Conservation (phyloP, 2,113 vertebrate genomes). For the Glaucidium brasilianum region DNA sequence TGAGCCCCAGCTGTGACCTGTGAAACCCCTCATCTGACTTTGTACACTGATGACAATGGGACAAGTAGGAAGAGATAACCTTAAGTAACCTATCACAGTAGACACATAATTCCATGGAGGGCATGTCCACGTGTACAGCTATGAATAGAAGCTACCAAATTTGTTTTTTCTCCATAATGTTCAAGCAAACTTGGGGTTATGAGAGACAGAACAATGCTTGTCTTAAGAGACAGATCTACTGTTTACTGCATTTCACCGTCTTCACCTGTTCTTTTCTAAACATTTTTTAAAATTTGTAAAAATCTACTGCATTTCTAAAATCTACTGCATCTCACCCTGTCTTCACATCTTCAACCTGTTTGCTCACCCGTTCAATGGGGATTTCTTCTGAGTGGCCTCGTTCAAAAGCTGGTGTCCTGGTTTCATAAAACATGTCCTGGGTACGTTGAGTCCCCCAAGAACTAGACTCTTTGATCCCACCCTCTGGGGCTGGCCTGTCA, state of each 20-base stretch:
- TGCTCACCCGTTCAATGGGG: conserved; percentile 63
- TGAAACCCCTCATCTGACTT: neutral
- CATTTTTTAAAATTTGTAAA: neutral
- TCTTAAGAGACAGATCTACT: neutral
- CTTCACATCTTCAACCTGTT: neutral
- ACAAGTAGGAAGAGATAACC: neutral
- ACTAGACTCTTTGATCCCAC: conserved; percentile 79
- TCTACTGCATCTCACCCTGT: neutral
- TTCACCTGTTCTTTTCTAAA: neutral
- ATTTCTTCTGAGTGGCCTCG: conserved; percentile 85
- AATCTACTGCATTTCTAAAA: neutral
- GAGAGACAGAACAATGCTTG: neutral
- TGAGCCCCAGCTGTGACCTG: neutral
- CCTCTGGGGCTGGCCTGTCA: conserved; percentile 74
- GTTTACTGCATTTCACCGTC: neutral
- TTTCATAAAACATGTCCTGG: conserved; percentile 75
- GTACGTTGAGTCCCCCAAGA: conserved; percentile 86
- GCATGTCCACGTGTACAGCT: rapidly evolving
- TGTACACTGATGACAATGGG: neutral
- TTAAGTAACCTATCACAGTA: neutral
- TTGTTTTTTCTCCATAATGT: neutral
- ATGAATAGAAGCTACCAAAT: neutral
- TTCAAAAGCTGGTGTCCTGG: conserved; percentile 73
- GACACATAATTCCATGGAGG: neutral
- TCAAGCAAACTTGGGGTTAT: neutral